phyloP scores from a whole-genome alignment of 2,113 vertebrate genomes.

The Onychorhynchus coronatus region DNA sequence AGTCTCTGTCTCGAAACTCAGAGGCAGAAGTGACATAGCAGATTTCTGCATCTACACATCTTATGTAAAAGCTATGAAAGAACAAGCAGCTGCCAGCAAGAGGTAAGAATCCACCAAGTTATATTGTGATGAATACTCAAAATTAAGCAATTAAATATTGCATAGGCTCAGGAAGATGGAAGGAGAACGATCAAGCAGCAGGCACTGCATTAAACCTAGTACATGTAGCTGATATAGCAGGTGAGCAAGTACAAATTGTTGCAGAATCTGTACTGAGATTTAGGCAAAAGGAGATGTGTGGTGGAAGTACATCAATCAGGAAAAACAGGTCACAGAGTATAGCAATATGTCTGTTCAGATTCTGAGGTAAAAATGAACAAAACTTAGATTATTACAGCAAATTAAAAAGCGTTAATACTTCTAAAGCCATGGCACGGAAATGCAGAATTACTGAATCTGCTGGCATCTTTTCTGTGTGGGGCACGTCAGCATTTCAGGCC shows the following conservation, averaged over 20 bases:
- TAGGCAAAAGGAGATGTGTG: neutral
- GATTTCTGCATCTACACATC: neutral
- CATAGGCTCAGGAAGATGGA: neutral
- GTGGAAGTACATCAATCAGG: neutral
- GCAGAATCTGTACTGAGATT: conserved; percentile 12
- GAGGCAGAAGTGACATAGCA: neutral
- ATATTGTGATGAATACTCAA: neutral
- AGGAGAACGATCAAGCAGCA: neutral
- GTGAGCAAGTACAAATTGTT: neutral
- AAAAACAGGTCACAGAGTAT: neutral
- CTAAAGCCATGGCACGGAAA: neutral
- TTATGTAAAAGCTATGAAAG: neutral
- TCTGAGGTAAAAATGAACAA: neutral
- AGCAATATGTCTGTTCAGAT: neutral
- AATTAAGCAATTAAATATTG: neutral
- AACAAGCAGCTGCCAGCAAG: neutral
- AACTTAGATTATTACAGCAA: neutral
- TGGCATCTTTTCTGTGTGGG: neutral
- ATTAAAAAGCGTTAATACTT: neutral
- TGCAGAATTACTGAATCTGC: neutral
- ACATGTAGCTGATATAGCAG: neutral
- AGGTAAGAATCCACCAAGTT: neutral
- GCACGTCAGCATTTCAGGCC: neutral
- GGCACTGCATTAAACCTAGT: neutral
- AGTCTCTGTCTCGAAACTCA: neutral